These are phyloP conservation scores for Lordiphosa fenestrarum DNA, from an alignment of 2,888 invertebrate genomes.

Conservation along the genomic window DNA sequence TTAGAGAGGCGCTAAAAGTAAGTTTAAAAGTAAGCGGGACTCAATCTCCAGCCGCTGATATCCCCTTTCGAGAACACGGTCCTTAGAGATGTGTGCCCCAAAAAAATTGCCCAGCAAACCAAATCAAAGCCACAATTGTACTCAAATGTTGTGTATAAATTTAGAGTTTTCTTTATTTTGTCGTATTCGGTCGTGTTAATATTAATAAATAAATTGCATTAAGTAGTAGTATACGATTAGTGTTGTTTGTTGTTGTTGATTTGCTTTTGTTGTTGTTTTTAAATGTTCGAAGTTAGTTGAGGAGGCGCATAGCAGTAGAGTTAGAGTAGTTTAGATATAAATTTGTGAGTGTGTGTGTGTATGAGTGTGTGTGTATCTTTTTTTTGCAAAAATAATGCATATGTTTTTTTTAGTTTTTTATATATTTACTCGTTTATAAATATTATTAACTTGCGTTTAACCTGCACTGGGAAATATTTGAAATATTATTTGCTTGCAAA, in stretches of 20 bases:
- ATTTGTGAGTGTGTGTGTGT: constrained; percentile 30
- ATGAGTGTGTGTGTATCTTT: constrained; percentile 19
- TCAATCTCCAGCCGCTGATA: too few relatives aligned
- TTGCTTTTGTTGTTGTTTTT: constrained; percentile 3
- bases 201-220: constrained; percentile 61
- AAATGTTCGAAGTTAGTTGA: constrained; percentile 34
- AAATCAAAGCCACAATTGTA: constrained; percentile 1
- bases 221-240: constrained; percentile 58
- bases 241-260: constrained; percentile 23
- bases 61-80: too few relatives aligned
- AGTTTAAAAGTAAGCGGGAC: too few relatives aligned
- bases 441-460: constrained; percentile 47
- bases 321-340: constrained; percentile 30
- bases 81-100: too few relatives aligned
- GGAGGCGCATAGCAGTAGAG: constrained; percentile 65
- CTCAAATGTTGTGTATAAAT: constrained; percentile 30
- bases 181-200: constrained; percentile 33
- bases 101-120: background rate
- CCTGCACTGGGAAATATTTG: constrained; percentile 50
- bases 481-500: constrained; percentile 49
- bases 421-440: constrained; percentile 26
- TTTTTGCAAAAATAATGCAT: constrained; percentile 59
- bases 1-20: too few relatives aligned
- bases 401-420: constrained; percentile 21
- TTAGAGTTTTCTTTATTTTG: constrained; percentile 26